Conservation (phyloP, 2,888 invertebrate genomes). For the Drosophila pseudotakahashii region DNA sequence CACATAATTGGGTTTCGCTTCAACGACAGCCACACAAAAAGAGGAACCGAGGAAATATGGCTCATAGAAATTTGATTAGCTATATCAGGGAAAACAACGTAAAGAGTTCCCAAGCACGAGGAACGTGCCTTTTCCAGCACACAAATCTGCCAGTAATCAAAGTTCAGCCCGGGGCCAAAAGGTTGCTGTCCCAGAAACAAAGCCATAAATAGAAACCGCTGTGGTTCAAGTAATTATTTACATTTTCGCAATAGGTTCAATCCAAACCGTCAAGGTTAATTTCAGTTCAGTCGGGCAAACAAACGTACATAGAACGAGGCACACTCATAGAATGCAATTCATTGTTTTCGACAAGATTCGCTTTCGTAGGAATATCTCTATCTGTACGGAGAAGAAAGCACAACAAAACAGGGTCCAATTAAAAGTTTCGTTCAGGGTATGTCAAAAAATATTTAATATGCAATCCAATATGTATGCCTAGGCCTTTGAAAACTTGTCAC, state of each 20-base stretch:
- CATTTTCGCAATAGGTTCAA: slow-evolving; percentile 30
- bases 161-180: slow-evolving; percentile 8
- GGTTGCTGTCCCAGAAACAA: slow-evolving; percentile 18
- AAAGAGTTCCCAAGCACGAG: slow-evolving; percentile 1
- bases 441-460: slow-evolving; percentile 59
- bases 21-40: slow-evolving; percentile 3
- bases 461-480: slow-evolving; percentile 50
- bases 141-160: slow-evolving; percentile 25
- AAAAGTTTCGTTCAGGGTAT: slow-evolving; percentile 59
- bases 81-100: slow-evolving; percentile 37
- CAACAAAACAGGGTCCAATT: slow-evolving; percentile 52
- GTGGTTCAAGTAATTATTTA: slow-evolving; percentile 13
- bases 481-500: slow-evolving; percentile 64
- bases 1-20: slow-evolving; percentile 30
- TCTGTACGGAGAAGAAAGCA: neutral
- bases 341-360: slow-evolving; percentile 6
- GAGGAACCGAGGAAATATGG: slow-evolving; percentile 24
- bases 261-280: slow-evolving; percentile 70
- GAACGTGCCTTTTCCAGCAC: slow-evolving; percentile 56
- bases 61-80: slow-evolving; percentile 51
- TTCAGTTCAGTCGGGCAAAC: slow-evolving; percentile 51
- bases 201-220: slow-evolving; percentile 12
- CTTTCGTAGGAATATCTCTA: neutral
- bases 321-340: slow-evolving; percentile 30
- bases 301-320: slow-evolving; percentile 2